Evolutionary conservation across 2,113 vertebrate species (phyloP), one percentile per base, ranked within the genome.

Genomic region (Ceyx cyanopectus): DNA sequence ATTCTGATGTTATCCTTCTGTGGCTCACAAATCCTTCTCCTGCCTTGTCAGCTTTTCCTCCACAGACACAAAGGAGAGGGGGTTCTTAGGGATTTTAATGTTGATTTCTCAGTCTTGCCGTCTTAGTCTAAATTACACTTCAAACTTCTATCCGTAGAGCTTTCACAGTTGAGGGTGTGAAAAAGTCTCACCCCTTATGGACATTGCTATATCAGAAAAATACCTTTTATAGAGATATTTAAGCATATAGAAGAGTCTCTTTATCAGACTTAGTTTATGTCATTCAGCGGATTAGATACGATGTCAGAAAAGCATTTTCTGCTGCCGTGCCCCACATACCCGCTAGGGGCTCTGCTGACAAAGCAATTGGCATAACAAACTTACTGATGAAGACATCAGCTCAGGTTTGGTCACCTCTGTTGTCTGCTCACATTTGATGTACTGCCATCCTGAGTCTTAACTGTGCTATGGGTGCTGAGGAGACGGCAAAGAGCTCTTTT

Each of bases 201-300:
- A 54, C 62, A 54, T 27, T 53, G 9, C 45, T 91, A 58, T 58
- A 51, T 73, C 69, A 89, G 58, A 92, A 92, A 92, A 94, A 76
- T 66, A 45, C 21, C 27, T 53, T 65, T 10, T 20, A 16, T 46
- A 69, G 41, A 79, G 43, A 73, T 7, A 77, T 82, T 87, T 77
- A 53, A 56, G 58, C 51, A 89, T 72, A 87, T 26, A 93, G 50
- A 90, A 11, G 11, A 78, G 21, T 80, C 22, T 21, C 37, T 61
- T 89, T 87, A 85, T 80, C 89, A 91, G 22, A 29, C 12, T 85
- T 75, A 19, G 6, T 87, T 89, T 82, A 50, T 87, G 20, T 87
- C 58, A 61, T 37, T 58, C 37, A 54, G 75, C 89, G 37, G 48
- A 80, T 90, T 83, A 92, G 46, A 77, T 18, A 2, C 26, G 50